A percentile compares a stretch with the other conserved stretches of the same genome.
Evolutionary conservation across 1,140 invertebrate species (phyloP).

Genomic region (Drosophila guanche): DNA sequence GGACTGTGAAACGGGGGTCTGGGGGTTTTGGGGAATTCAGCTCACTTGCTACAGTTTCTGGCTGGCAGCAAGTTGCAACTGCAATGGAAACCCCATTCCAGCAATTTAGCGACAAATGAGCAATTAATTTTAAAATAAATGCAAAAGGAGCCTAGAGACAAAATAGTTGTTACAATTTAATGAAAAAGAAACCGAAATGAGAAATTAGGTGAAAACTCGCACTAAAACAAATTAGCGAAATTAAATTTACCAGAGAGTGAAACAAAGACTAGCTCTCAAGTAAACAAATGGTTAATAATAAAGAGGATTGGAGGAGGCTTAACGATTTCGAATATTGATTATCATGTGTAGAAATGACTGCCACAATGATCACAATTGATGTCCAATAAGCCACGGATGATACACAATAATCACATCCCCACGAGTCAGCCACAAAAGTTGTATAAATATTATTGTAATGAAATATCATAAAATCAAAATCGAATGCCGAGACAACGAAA

Average conservation of each 20-base stretch:
- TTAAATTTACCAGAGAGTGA: no score
- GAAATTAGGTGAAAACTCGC: no score
- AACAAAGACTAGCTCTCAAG: no score
- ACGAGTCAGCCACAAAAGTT: not conserved
- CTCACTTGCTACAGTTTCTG: slow-evolving; percentile 63
- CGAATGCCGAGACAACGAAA: slow-evolving; percentile 39
- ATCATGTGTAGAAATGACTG: no score
- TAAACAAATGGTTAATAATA: no score
- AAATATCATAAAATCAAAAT: slow-evolving; percentile 32
- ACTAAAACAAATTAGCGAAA: no score
- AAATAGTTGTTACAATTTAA: not conserved
- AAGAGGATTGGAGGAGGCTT: no score
- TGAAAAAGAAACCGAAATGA: no score
- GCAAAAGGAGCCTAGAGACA: slow-evolving; percentile 53
- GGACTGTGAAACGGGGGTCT: slow-evolving; percentile 3
- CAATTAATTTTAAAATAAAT: slow-evolving; percentile 82
- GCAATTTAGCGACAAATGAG: slow-evolving; percentile 81
- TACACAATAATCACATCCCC: slow-evolving; percentile 1
- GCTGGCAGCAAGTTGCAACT: slow-evolving; percentile 41
- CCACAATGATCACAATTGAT: no score
- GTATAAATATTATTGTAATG: slow-evolving; percentile 45
- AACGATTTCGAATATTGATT: no score
- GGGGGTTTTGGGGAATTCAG: slow-evolving; percentile 3
- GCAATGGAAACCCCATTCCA: slow-evolving; percentile 81
- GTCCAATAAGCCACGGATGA: not conserved